phyloP scores from a whole-genome alignment of 2,797 vertebrate species.

The Coracias cyanogaster region DNA sequence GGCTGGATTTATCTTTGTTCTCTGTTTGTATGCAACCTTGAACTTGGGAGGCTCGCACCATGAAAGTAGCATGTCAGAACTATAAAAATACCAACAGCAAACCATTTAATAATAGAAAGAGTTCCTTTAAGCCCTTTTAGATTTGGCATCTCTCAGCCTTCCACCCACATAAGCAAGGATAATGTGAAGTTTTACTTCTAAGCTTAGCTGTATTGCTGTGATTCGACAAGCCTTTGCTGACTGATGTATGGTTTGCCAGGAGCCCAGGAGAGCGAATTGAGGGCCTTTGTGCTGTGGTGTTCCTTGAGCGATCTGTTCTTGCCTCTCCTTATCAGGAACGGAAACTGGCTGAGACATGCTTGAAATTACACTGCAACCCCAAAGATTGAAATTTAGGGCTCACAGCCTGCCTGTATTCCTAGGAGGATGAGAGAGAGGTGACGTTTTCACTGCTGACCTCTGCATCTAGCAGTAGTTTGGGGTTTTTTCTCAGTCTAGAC shows the following conservation, averaged over 20 bases:
- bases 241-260: slow-evolving; percentile 7
- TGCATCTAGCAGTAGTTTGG: neutral
- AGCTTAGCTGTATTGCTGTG: slow-evolving; percentile 22
- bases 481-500: neutral
- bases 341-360: neutral
- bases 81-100: slow-evolving; percentile 46
- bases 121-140: slow-evolving; percentile 23
- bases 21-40: neutral
- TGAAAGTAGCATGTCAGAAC: slow-evolving; percentile 4
- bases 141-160: slow-evolving; percentile 50
- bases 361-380: neutral
- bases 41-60: neutral
- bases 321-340: neutral
- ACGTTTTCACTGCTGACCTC: slow-evolving; percentile 10
- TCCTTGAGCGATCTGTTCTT: neutral
- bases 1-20: neutral
- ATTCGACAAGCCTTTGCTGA: slow-evolving; percentile 37
- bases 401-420: neutral
- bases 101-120: slow-evolving; percentile 56
- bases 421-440: neutral
- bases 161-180: slow-evolving; percentile 50
- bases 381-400: slow-evolving; percentile 6
- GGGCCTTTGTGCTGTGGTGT: neutral
- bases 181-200: slow-evolving; percentile 54
- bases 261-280: neutral